Conservation (phyloP, 2,797 vertebrate genomes). For the Chaetodon trifasciatus region DNA sequence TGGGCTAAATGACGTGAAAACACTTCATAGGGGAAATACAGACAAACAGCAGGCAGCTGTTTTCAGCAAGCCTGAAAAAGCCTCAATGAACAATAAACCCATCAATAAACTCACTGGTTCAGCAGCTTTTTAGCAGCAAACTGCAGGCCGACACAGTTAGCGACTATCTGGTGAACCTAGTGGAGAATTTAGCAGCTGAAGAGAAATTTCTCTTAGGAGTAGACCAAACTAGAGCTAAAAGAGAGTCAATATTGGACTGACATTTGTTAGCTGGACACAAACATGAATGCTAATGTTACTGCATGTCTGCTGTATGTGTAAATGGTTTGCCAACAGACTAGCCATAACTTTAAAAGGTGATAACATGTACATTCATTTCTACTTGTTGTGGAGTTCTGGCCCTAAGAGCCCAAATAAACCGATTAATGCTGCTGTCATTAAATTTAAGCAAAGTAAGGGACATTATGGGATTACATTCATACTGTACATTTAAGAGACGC, state of each 20-base stretch:
- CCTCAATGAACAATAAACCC: background rate
- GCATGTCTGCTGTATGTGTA: background rate
- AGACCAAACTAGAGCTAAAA: background rate
- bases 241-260: no score
- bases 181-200: background rate
- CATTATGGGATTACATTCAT: no score
- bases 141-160: background rate
- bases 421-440: background rate
- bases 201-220: no score
- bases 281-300: background rate
- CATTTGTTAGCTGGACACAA: background rate
- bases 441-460: no score
- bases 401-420: background rate
- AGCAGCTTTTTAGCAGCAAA: background rate
- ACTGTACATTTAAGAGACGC: no score
- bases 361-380: background rate
- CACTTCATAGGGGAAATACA: no score
- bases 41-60: background rate
- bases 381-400: background rate
- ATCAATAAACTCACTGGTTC: background rate
- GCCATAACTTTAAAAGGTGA: background rate
- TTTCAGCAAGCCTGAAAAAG: background rate
- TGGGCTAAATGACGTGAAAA: no score
- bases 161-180: background rate
- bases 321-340: background rate